Percentiles rank a stretch among this genome's conserved stretches.
Evolutionary conservation across 2,888 invertebrate genomes (phyloP).

Genomic region (Plebejus melissa): DNA sequence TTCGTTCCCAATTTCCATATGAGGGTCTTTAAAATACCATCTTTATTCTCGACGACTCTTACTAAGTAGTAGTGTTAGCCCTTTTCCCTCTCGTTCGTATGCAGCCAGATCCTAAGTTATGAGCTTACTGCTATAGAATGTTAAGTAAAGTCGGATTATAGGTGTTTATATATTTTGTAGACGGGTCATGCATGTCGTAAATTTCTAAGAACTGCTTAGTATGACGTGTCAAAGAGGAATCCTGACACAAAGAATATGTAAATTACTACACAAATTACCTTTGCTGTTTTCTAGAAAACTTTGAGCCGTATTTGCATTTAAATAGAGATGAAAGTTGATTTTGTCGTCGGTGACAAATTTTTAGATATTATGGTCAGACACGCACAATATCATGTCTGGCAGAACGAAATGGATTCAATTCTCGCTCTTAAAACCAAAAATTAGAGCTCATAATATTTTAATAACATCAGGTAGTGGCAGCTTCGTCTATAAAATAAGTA

Average conservation of each 20-base stretch:
- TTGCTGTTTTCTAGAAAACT: constrained; percentile 23
- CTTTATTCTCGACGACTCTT: background rate
- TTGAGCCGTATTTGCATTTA: constrained; percentile 20
- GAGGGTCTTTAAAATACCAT: background rate
- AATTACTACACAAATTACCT: constrained; percentile 31
- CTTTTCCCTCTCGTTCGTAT: background rate
- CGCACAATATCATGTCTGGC: constrained; percentile 23
- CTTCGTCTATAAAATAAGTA: background rate
- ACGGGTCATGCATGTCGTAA: constrained; percentile 9
- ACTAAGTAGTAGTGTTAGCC: background rate
- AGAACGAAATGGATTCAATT: background rate
- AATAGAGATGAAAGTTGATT: constrained; percentile 31
- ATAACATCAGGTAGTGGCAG: constrained; percentile 2
- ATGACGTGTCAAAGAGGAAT: constrained; percentile 42
- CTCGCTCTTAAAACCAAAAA: background rate
- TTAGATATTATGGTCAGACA: constrained; percentile 19
- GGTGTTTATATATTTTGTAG: background rate
- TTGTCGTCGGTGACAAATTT: constrained; percentile 5
- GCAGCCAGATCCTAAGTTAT: background rate
- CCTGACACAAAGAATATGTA: constrained; percentile 37
- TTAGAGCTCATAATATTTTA: constrained; percentile 24
- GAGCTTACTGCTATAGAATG: background rate
- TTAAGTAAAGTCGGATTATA: constrained; percentile 18
- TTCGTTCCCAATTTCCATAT: background rate
- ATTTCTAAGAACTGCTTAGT: constrained; percentile 29